Conservation (phyloP, 2,888 invertebrate genomes). For the Spialia ferax region DNA sequence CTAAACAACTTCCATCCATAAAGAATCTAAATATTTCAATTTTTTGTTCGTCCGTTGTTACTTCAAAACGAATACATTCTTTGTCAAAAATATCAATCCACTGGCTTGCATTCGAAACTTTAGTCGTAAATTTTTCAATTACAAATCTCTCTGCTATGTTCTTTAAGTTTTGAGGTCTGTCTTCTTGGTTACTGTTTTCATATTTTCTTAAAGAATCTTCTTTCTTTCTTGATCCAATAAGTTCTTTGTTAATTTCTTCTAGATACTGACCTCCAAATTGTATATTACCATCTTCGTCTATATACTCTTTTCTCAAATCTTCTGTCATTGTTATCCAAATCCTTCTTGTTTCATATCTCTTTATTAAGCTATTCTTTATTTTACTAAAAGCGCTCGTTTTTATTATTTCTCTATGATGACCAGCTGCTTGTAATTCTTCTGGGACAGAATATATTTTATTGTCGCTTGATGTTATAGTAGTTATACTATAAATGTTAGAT, state of each 20-base stretch:
- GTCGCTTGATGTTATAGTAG: slow-evolving; percentile 34
- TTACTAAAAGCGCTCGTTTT: slow-evolving; percentile 35
- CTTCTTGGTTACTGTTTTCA: slow-evolving; percentile 40
- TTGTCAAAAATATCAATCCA: slow-evolving; percentile 53
- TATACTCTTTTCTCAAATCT: slow-evolving; percentile 35
- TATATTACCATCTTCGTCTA: slow-evolving; percentile 45
- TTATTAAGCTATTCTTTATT: slow-evolving; percentile 44
- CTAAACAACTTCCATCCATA: slow-evolving; percentile 46
- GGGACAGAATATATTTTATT: slow-evolving; percentile 37
- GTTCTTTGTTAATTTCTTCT: slow-evolving; percentile 44
- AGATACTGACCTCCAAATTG: slow-evolving; percentile 43
- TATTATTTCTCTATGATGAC: slow-evolving; percentile 37
- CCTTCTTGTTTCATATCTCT: slow-evolving; percentile 42
- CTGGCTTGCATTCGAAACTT: slow-evolving; percentile 46
- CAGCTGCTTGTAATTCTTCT: slow-evolving; percentile 40
- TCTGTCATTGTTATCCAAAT: slow-evolving; percentile 44
- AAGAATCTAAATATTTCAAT: slow-evolving; percentile 50
- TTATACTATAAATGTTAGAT: slow-evolving; percentile 35
- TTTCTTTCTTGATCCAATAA: neutral
- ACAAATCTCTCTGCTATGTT: slow-evolving; percentile 50
- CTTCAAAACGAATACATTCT: slow-evolving; percentile 49
- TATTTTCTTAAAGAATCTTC: slow-evolving; percentile 36
- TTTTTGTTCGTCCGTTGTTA: slow-evolving; percentile 47
- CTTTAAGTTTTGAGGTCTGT: slow-evolving; percentile 45
- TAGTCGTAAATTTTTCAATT: slow-evolving; percentile 51